Evolutionary conservation across 2,113 vertebrate species (phyloP).

Genomic region (Gallinago media): DNA sequence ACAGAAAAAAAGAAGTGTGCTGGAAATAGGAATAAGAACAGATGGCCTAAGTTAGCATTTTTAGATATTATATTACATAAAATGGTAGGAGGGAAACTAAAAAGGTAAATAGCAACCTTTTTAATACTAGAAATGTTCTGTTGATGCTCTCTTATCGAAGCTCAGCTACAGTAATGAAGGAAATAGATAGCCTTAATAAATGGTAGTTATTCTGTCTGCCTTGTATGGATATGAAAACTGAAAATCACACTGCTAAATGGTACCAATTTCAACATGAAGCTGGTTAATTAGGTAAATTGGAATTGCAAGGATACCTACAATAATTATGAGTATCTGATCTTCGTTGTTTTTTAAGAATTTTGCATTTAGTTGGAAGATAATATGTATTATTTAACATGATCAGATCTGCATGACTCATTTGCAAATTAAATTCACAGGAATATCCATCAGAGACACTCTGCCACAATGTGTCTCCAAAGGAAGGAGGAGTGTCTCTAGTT

Average conservation of each 20-base stretch:
- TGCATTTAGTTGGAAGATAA: neutral
- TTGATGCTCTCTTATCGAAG: slow-evolving; percentile 32
- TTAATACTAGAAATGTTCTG: slow-evolving; percentile 39
- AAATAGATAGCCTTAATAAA: neutral
- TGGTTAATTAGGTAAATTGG: neutral
- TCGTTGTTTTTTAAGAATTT: neutral
- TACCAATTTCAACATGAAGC: neutral
- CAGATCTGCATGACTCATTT: neutral
- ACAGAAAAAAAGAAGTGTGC: neutral
- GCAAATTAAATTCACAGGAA: neutral
- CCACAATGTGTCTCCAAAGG: neutral
- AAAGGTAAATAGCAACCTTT: slow-evolving; percentile 35
- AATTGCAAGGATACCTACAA: neutral
- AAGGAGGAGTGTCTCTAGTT: neutral
- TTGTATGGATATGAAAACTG: neutral
- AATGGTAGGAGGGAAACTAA: slow-evolving; percentile 45
- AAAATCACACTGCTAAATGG: neutral
- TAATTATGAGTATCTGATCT: neutral
- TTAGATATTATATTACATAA: slow-evolving; percentile 61
- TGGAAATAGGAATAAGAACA: slow-evolving; percentile 58
- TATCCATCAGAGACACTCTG: neutral
- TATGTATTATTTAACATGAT: neutral
- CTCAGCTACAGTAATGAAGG: neutral
- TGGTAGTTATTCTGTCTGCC: neutral
- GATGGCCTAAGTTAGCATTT: slow-evolving; percentile 50